Evolutionary conservation across 2,888 invertebrate species (phyloP).

Genomic region (Drosophila paucipuncta): DNA sequence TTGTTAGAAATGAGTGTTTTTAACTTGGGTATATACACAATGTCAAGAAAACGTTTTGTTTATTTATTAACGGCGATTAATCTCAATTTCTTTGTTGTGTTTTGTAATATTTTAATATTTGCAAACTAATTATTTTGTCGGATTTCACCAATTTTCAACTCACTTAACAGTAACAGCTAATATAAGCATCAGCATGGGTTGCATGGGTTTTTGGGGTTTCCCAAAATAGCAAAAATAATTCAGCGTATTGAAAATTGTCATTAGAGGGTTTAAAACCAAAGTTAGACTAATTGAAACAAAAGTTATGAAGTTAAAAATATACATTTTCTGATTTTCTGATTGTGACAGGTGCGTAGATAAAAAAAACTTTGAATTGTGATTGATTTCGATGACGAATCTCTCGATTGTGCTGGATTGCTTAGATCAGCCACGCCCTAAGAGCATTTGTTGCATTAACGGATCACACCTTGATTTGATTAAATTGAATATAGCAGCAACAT

Average conservation of each 20-base stretch:
- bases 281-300: neutral
- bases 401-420: neutral
- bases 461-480: slow-evolving; percentile 33
- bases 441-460: slow-evolving; percentile 7
- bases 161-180: neutral
- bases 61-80: too few relatives aligned
- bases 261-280: neutral
- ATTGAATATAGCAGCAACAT: slow-evolving; percentile 14
- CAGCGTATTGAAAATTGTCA: neutral
- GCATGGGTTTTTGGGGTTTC: neutral
- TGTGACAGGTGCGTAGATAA: neutral
- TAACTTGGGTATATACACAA: neutral
- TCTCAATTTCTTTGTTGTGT: too few relatives aligned
- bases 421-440: slow-evolving; percentile 20
- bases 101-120: too few relatives aligned
- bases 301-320: neutral
- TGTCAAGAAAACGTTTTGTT: neutral
- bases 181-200: neutral
- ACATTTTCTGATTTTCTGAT: neutral
- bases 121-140: too few relatives aligned
- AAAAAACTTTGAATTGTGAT: neutral
- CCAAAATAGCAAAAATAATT: neutral
- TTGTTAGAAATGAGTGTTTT: neutral
- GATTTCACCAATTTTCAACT: too few relatives aligned
- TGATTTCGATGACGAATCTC: neutral